Percentiles rank a stretch among this genome's conserved stretches.
Evolutionary conservation across 2,888 invertebrate genomes (phyloP).

Genomic region (Pyrgus malvae): DNA sequence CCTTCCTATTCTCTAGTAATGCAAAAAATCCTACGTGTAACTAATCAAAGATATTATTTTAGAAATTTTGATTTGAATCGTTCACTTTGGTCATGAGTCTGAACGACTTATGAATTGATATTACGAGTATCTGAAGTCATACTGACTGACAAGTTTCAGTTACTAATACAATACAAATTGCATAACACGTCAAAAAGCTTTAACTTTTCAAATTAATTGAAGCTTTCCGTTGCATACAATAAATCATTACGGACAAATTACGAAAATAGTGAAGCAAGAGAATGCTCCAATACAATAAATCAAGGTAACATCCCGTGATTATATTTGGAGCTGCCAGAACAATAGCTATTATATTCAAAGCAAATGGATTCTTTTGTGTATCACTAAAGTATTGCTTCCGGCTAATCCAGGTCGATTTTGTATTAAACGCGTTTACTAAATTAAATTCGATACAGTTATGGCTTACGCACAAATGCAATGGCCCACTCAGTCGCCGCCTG

Average conservation of each 20-base stretch:
- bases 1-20: too few species aligned
- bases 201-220: constrained; percentile 20
- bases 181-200: constrained; percentile 13
- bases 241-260: constrained; percentile 23
- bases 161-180: too few species aligned
- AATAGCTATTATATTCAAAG: constrained; percentile 76
- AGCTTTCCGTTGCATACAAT: constrained; percentile 19
- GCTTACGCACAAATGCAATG: constrained; percentile 2
- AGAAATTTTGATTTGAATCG: too few species aligned
- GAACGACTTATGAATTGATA: too few species aligned
- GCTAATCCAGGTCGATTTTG: constrained; percentile 57
- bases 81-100: too few species aligned
- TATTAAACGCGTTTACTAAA: constrained; percentile 41
- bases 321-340: constrained; percentile 60
- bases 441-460: constrained; percentile 19
- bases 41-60: too few species aligned
- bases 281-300: constrained; percentile 54
- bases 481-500: neutral
- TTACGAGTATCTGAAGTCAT: too few species aligned
- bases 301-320: constrained; percentile 66
- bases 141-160: too few species aligned
- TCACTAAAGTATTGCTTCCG: constrained; percentile 72
- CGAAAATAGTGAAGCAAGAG: constrained; percentile 27
- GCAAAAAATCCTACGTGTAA: too few species aligned
- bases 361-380: constrained; percentile 67